Evolutionary conservation across 2,888 invertebrate species (phyloP), one percentile per base, ranked within the genome.

Genomic region (Eumerus sabulonum): DNA sequence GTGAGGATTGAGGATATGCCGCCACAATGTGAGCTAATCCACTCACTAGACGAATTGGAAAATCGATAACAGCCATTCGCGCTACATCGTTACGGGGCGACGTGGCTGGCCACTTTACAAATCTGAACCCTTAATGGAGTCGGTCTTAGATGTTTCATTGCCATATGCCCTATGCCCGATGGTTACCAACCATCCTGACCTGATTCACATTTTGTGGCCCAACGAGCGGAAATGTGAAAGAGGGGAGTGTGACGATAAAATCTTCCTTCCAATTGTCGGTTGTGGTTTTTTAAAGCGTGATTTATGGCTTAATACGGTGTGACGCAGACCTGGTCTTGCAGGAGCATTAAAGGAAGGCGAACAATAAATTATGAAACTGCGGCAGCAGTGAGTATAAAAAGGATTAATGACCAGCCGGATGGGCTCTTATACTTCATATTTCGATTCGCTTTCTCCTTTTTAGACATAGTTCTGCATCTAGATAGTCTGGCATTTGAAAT

Each of bases 81-180:
- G 48, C 60, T 19, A 9, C 19, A 38, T 38, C n/a, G 63, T 47
- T 40, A 27, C 17, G 73, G 67, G 54, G 27, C 3, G 2, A 27
- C 27, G 27, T 4, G 27, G 53, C 47, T 54, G 47, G 51, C 40
- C 66, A 40, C 17, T 27, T 50, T 56, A 50, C 73, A 62, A 67
- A 74, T 74, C 73, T 48, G 54, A 60, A 67, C 60, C 60, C 48
- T 67, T 74, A 60, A 66, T 73, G 59, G 64, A n/a, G n/a, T n/a
- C n/a, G n/a, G 45, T 27, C 18, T 27, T 2, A 7, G 40, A 36
- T 54, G 45, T 53, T 44, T 63, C 42, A 54, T 36, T 64, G 53
- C n/a, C 9, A 16, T 16, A 9, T 27, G 50, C 1, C 45, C 35
- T 13, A 67, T 74, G 67, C 73, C n/a, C n/a, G 67, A 74, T 67